Percentiles rank a stretch among this genome's conserved stretches.
Evolutionary conservation across 2,888 invertebrate genomes (phyloP).

Genomic region (Thereva nobilitata): DNA sequence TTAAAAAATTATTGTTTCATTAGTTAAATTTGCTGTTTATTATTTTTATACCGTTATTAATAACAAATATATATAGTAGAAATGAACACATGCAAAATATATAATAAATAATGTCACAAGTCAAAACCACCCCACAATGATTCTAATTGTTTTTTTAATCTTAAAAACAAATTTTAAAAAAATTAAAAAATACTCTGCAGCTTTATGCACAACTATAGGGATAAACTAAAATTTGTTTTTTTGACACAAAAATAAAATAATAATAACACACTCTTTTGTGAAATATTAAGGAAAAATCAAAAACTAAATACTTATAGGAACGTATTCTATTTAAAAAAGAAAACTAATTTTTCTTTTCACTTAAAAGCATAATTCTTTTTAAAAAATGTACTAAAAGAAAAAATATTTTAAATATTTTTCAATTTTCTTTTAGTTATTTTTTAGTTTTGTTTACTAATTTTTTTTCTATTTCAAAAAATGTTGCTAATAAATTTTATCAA

Average conservation of each 20-base stretch:
- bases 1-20: slow-evolving; percentile 19
- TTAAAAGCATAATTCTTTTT: slow-evolving; percentile 20
- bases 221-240: no score
- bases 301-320: slow-evolving; percentile 26
- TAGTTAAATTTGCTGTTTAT: slow-evolving; percentile 15
- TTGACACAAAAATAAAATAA: no score
- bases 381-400: slow-evolving; percentile 10
- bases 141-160: slow-evolving; percentile 15
- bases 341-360: slow-evolving; percentile 15
- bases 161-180: slow-evolving; percentile 7
- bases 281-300: slow-evolving; percentile 9
- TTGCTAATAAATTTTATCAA: no score
- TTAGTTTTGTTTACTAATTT: no score
- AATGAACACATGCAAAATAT: slow-evolving; percentile 35
- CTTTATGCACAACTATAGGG: slow-evolving; percentile 30
- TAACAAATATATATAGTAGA: slow-evolving; percentile 27
- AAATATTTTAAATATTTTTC: not conserved
- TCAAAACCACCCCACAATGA: slow-evolving; percentile 39
- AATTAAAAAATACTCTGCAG: slow-evolving; percentile 28
- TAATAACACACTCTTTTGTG: no score
- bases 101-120: slow-evolving; percentile 35
- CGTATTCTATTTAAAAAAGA: slow-evolving; percentile 19
- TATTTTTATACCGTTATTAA: slow-evolving; percentile 22
- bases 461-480: no score
- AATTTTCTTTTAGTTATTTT: no score